These are phyloP conservation scores for Takifugu bimaculatus DNA, from an alignment of 2,113 vertebrate species.

Conservation along the genomic window DNA sequence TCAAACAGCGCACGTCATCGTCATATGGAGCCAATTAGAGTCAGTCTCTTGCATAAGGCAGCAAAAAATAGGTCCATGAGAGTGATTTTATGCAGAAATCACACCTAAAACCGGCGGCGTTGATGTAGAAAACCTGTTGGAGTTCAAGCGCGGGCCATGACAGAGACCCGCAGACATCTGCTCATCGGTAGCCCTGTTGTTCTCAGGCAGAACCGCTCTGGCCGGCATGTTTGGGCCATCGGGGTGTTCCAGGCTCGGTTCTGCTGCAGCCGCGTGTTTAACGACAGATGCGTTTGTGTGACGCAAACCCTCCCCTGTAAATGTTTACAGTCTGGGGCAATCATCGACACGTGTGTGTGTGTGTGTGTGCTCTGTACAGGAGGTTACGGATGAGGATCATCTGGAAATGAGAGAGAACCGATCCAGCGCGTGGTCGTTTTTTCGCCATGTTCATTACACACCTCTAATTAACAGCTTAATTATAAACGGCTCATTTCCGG, in stretches of 20 bases:
- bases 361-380: constrained; percentile 1
- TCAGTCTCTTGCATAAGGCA: too few relatives aligned
- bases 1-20: too few relatives aligned
- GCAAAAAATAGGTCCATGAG: too few relatives aligned
- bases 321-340: constrained; percentile 46
- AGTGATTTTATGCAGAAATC: too few relatives aligned
- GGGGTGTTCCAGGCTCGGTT: neutral
- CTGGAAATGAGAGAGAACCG: constrained; percentile 33
- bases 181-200: constrained; percentile 10
- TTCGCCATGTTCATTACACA: constrained; percentile 21
- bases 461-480: constrained; percentile 56
- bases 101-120: too few relatives aligned
- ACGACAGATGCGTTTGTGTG: constrained; percentile 39
- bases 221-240: constrained; percentile 21
- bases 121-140: too few relatives aligned
- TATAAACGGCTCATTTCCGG: constrained; percentile 42
- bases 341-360: neutral
- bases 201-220: constrained; percentile 2
- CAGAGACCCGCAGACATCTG: too few relatives aligned
- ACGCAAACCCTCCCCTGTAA: constrained; percentile 32
- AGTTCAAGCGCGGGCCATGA: too few relatives aligned
- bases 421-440: constrained; percentile 27
- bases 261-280: constrained; percentile 9
- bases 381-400: constrained; percentile 28
- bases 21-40: too few relatives aligned